Evolutionary conservation across 2,113 vertebrate species (phyloP).

Genomic region (Lates calcarifer): DNA sequence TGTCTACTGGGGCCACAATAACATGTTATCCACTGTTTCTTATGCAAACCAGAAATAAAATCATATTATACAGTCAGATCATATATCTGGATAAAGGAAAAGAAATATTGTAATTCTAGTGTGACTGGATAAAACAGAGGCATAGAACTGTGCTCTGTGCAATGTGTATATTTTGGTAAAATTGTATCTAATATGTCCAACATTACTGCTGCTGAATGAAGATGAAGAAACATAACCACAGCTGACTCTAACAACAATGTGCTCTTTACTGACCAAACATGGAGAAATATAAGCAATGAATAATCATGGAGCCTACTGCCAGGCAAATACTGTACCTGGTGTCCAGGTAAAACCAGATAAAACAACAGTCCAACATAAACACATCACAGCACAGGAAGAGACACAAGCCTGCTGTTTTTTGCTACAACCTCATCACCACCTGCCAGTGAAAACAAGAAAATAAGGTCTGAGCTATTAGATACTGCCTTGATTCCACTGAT

Average conservation of each 20-base stretch:
- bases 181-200: not conserved
- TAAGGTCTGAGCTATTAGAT: not conserved
- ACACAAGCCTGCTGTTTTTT: not conserved
- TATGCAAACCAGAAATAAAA: too few species aligned
- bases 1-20: too few species aligned
- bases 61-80: too few species aligned
- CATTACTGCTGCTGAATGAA: not conserved
- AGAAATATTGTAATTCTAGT: not conserved
- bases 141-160: not conserved
- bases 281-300: not conserved
- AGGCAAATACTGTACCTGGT: not conserved
- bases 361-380: not conserved
- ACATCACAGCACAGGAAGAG: not conserved
- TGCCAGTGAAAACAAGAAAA: not conserved
- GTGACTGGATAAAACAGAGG: not conserved
- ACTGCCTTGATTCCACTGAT: not conserved
- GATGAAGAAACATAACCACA: not conserved
- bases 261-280: not conserved
- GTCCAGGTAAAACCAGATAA: not conserved
- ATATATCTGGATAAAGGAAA: not conserved
- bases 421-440: not conserved
- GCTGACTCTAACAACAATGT: not conserved
- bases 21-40: too few species aligned
- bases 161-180: not conserved
- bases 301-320: not conserved